Conservation (phyloP, 2,888 invertebrate genomes). For the Esperia sulphurella region DNA sequence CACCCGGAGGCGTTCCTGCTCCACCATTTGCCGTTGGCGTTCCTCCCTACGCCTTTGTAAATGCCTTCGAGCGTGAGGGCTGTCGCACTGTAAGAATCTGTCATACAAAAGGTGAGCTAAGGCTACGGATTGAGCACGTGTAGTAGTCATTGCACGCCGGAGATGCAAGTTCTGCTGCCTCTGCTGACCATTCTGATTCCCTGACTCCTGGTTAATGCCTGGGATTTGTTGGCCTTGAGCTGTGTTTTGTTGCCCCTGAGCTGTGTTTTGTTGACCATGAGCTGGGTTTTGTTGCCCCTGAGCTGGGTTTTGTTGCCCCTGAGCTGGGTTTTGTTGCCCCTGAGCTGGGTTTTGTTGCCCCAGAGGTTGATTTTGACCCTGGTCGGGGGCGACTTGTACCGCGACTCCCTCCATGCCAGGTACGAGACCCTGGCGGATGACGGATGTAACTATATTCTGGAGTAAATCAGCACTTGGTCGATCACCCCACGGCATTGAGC, state of each 20-base stretch:
- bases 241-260: background rate
- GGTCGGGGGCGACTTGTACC: constrained; percentile 14
- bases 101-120: constrained; percentile 45
- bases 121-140: constrained; percentile 29
- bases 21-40: no score
- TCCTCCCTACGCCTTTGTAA: constrained; percentile 43
- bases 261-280: background rate
- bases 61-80: constrained; percentile 38
- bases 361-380: background rate
- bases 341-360: background rate
- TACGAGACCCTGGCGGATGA: constrained; percentile 43
- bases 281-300: background rate
- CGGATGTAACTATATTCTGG: constrained; percentile 45
- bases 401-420: constrained; percentile 40
- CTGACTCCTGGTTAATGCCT: constrained; percentile 10
- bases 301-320: background rate
- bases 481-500: constrained; percentile 41
- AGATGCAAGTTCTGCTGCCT: constrained; percentile 27
- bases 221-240: background rate
- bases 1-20: no score
- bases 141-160: constrained; percentile 27
- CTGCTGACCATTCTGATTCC: constrained; percentile 9
- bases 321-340: background rate
- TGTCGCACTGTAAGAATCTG: constrained; percentile 49
- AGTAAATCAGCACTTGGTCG: constrained; percentile 42